Base-by-base conservation (phyloP, 2,888 invertebrate species). In the Agrotis segetum region DNA sequence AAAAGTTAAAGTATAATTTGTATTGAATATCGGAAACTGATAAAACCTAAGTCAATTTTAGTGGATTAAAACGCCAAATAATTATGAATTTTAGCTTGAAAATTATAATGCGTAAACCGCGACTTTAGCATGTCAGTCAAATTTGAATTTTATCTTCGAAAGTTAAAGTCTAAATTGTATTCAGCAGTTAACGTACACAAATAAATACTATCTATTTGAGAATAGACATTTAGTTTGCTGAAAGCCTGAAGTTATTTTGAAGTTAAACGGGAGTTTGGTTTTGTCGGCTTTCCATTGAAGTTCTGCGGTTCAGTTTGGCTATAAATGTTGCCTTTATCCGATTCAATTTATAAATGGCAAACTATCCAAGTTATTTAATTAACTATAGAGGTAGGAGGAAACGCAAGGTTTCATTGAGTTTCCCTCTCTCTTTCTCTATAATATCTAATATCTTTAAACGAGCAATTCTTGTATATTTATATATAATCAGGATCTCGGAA, bases 191-290 rank as follows among this genome's bases (percentile, higher is more conserved):
- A n/a, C 49, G 2, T 47, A 34, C 9, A 53, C 2, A 56, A 61
- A 52, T 52, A 47, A 58, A 34, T 29, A 21, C 21, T 47, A 24
- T 58, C 5, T 46, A 70, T 0, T 14, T 50, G 46, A 19, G 56
- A 58, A 64, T 49, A 11, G 65, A 19, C 34, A 14, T n/a, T 49
- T 29, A 71, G 60, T 62, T 56, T 59, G 65, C 63, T 61, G 52
- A n/a, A 50, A 60, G 2, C 24, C 0, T 13, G 0, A 74, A 80
- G 76, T 75, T 75, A 71, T 71, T 71, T 71, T 24, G 49, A 61
- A 71, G 64, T 75, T 55, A 14, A 34, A 60, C 21, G 34, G 16
- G 3, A 44, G 14, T 40, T 79, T 62, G 47, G 49, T 62, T 52
- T 69, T 14, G 66, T 44, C 53, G 52, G 66, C 53, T 56, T 69